Evolutionary conservation across 2,113 vertebrate genomes (phyloP).

Genomic region (Rhabdomys dilectus): DNA sequence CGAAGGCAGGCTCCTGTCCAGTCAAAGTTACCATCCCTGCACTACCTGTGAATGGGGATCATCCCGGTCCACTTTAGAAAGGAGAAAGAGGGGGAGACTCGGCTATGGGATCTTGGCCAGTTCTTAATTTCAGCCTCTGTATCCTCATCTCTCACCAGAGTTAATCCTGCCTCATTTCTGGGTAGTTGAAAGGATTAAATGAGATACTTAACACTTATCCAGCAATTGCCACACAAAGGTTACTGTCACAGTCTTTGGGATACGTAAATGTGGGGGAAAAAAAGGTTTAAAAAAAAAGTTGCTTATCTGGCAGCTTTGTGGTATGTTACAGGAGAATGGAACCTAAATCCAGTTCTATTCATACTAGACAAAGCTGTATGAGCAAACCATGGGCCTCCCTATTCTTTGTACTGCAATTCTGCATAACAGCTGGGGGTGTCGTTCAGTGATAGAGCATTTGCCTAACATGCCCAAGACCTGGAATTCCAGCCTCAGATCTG

Average conservation of each 20-base stretch:
- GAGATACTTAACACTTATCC: not conserved
- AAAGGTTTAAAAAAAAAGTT: not conserved
- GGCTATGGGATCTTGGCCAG: fast-evolving
- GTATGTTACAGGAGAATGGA: not conserved
- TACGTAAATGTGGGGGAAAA: not conserved
- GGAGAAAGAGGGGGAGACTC: too few species aligned
- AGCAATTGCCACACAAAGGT: not conserved
- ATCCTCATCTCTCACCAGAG: not conserved
- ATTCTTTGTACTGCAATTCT: not conserved
- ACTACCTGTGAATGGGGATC: fast-evolving
- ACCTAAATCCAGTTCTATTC: not conserved
- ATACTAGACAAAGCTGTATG: not conserved
- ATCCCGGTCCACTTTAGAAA: fast-evolving
- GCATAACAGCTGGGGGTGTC: not conserved
- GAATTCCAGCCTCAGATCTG: not conserved
- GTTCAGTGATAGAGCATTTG: not conserved
- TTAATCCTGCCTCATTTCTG: not conserved
- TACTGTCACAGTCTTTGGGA: too few species aligned
- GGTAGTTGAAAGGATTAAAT: not conserved
- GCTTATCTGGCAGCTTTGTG: not conserved
- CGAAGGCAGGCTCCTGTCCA: fast-evolving
- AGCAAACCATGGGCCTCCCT: not conserved
- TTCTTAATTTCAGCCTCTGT: not conserved
- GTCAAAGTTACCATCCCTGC: not conserved
- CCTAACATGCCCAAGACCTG: not conserved